Evolutionary conservation across 2,888 invertebrate species (phyloP), one percentile per base, ranked within the genome.

Genomic region (Neoscelio sp.): DNA sequence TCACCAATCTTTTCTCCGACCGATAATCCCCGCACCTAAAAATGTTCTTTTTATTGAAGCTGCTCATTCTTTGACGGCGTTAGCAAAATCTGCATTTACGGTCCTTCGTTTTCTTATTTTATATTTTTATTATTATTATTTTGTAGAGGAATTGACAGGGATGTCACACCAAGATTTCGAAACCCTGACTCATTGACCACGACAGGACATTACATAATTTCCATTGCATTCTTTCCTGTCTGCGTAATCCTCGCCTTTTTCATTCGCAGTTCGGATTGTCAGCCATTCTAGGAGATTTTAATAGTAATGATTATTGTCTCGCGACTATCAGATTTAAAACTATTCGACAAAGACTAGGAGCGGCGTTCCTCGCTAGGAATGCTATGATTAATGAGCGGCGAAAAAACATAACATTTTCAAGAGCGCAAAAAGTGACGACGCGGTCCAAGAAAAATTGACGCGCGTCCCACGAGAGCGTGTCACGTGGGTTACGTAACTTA

Each of bases 321-420:
- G 56, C 68, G 52, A 42, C 73, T 80, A 80, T 80, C 80, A 68
- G 76, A 77, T 80, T 68, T 7, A 52, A 77, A 80, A 80, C 50
- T 52, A 76, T 76, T 80, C 58, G 80, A 80, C 80, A 80, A 80
- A 76, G 80, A 64, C 80, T 80, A 75, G 80, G 80, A 80, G 80
- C 76, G 76, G 76, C 73, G 12, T 28, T n/a, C n/a, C n/a, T n/a
- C 5, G n/a, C 18, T 30, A 35, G 60, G 73, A 77, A 70, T 74
- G 80, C 20, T 42, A 48, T 46, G 60, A 52, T 52, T 52, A 52
- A 65, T 48, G 78, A 40, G 54, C 62, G 44, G 17, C 20, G 30
- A 28, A 40, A 58, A 78, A 78, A 70, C 13, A 6, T 2, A 5
- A 52, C 48, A 48, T 52, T 80, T 77, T 73, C 76, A 76, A 67